Conservation (phyloP, 2,113 vertebrate species). For the Strigops habroptila region DNA sequence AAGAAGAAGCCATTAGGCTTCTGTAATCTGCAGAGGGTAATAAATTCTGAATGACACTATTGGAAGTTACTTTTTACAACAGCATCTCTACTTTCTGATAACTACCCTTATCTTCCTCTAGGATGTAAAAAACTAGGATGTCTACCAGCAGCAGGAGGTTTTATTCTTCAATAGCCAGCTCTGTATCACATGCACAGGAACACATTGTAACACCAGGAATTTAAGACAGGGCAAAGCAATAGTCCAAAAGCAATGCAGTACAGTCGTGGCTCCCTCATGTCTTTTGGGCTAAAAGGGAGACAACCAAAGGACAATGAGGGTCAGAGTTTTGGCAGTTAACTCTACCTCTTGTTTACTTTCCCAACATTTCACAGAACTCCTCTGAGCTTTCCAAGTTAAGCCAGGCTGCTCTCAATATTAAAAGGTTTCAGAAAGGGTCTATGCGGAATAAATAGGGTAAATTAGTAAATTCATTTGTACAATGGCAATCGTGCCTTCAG, state of each 20-base stretch:
- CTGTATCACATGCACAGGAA: neutral
- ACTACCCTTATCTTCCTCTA: neutral
- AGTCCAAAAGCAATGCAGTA: neutral
- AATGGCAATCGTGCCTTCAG: neutral
- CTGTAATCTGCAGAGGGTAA: neutral
- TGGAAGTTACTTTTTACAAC: neutral
- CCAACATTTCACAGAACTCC: neutral
- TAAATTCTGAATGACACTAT: neutral
- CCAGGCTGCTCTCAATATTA: neutral
- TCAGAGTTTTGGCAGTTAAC: neutral
- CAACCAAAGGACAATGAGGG: neutral
- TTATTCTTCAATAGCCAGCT: neutral
- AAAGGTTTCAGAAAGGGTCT: neutral
- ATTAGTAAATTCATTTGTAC: constrained; percentile 14
- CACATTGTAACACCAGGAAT: neutral
- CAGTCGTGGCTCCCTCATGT: neutral
- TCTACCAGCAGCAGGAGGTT: neutral
- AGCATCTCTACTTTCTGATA: neutral
- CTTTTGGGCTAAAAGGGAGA: neutral
- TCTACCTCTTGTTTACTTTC: neutral
- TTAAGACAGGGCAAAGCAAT: neutral
- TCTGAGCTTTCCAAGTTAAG: neutral
- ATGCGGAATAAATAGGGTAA: neutral
- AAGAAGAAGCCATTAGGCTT: neutral
- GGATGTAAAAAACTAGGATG: neutral